These are phyloP conservation scores for Apeira syringaria DNA, from an alignment of 2,888 invertebrate species.

Conservation along the genomic window DNA sequence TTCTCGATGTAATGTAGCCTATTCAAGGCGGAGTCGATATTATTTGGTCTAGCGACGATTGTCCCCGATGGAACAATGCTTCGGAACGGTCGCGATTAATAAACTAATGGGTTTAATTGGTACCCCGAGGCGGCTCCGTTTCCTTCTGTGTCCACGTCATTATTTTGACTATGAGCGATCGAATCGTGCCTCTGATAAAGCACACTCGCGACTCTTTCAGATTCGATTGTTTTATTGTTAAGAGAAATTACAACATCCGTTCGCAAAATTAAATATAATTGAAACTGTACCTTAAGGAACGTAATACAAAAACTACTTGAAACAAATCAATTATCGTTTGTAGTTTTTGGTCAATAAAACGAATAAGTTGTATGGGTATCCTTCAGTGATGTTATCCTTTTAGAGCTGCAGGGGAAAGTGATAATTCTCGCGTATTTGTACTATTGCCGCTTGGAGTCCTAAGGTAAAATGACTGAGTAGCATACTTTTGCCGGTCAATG, in stretches of 20 bases:
- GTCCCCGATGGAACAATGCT: constrained; percentile 74
- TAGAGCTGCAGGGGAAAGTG: constrained; percentile 1
- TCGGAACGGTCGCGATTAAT: constrained; percentile 64
- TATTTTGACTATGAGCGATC: constrained; percentile 78
- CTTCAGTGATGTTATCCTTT: background rate
- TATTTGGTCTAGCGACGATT: constrained; percentile 80
- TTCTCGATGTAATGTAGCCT: constrained; percentile 50
- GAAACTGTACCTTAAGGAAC: background rate
- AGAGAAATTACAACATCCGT: constrained; percentile 60
- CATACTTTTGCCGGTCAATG: constrained; percentile 53
- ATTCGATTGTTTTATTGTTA: constrained; percentile 62
- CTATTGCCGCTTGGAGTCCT: constrained; percentile 30
- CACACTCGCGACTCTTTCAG: constrained; percentile 46
- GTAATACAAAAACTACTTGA: too few species aligned
- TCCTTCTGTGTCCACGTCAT: constrained; percentile 51
- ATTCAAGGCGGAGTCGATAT: constrained; percentile 57
- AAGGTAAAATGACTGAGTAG: constrained; percentile 46
- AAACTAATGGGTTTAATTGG: constrained; percentile 75
- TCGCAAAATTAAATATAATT: constrained; percentile 16
- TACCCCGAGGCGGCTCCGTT: constrained; percentile 38
- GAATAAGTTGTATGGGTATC: too few species aligned
- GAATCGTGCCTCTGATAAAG: constrained; percentile 74
- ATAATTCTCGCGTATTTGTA: constrained; percentile 3
- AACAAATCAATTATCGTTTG: too few species aligned
- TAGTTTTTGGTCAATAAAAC: too few species aligned